Base-by-base conservation (phyloP, 1,140 invertebrate genomes). In the Listronotus bonariensis region DNA sequence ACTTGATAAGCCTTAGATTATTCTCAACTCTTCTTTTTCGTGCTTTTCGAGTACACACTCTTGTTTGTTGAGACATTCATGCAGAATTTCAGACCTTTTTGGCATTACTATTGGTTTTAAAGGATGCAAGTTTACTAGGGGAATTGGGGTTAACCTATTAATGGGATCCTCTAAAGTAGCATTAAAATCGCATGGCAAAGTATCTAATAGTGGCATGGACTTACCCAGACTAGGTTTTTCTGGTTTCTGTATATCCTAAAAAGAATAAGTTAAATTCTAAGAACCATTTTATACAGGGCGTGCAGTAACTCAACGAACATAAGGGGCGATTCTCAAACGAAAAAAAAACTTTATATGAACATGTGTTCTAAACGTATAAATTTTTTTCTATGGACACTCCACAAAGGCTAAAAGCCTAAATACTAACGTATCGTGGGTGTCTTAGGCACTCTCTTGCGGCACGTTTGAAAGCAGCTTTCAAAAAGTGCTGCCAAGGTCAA, bases 1-100 rank as follows among this genome's bases (percentile, higher is more conserved):
- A 53, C 20, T 20, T 12, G 0, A 56, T 41, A 4, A 64, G 17
- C 15, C 45, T 64, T 41, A 43, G 41, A 4, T 26, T 31, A 34
- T 65, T 46, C 14, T 52, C 43, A 14, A 51, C 11, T 9, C 8
- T 58, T 40, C 32, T 18, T 45, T 40, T 17, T 32, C 0, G 18
- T 0, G 7, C 14, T 32, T 34, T 58, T 52, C 59, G 9, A 12
- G 34, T 36, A 36, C 11, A 8, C 14, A 40, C 38, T 31, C 40
- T 58, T 20, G 38, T 65, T 18, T n/a, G n/a, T 26, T 52, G 9
- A 9, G 2, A 52, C 12, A 26, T 3, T 18, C 7, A 8, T 8
- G 17, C 9, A 17, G 3, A 1, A 20, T 52, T 52, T 20, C 6
- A 36, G 12, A 8, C 20, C 1, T 26, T 52, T 52, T 26, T 20